Evolutionary conservation across 2,113 vertebrate genomes (phyloP).

Genomic region (Hyperopisus bebe): DNA sequence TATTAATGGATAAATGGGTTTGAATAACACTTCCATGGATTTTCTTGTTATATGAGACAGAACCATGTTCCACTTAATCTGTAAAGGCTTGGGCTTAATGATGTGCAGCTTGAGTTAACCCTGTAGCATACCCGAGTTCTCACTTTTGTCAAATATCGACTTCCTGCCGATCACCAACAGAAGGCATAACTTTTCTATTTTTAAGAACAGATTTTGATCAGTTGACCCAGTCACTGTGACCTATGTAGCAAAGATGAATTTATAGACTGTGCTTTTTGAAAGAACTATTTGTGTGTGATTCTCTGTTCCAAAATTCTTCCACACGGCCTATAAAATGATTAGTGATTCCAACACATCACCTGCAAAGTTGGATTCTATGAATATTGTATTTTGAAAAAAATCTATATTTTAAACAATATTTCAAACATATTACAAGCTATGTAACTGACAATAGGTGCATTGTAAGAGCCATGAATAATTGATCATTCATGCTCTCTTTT

Average conservation of each 20-base stretch:
- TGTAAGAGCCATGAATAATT: neutral
- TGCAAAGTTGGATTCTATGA: neutral
- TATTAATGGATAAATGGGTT: neutral
- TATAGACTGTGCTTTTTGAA: neutral
- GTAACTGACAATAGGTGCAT: neutral
- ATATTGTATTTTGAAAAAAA: neutral
- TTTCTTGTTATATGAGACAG: neutral
- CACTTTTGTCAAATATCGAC: neutral
- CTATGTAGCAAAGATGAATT: neutral
- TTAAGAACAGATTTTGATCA: neutral
- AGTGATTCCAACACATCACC: neutral
- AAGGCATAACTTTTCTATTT: neutral
- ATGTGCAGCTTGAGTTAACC: neutral
- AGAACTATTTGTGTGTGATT: neutral
- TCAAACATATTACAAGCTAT: neutral
- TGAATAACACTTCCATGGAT: neutral
- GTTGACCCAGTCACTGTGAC: neutral
- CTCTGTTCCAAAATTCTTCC: neutral
- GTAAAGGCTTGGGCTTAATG: neutral
- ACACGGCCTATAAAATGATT: neutral
- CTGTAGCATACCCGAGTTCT: neutral
- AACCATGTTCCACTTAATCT: neutral
- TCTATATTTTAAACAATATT: neutral
- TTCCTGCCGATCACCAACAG: neutral
- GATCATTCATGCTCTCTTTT: slow-evolving; percentile 12